Evolutionary conservation across 2,797 vertebrate genomes (phyloP).

Genomic region (Takifugu rubripes): DNA sequence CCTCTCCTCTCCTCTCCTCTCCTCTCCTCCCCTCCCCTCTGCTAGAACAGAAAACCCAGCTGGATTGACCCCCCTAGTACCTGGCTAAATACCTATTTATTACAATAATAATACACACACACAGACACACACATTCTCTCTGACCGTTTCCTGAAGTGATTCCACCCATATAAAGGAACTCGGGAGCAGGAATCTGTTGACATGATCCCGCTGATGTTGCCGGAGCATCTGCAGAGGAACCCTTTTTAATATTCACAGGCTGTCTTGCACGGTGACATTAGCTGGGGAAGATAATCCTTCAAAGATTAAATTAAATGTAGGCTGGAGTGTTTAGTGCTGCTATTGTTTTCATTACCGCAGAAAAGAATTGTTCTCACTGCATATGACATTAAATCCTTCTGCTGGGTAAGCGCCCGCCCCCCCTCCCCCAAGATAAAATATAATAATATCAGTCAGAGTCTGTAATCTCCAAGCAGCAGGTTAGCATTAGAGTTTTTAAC

Average conservation of each 20-base stretch:
- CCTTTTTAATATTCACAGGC: constrained; percentile 75
- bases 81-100: too few relatives aligned
- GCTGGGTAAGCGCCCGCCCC: constrained; percentile 34
- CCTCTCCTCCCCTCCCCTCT: too few relatives aligned
- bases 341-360: constrained; percentile 77
- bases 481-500: constrained; percentile 78
- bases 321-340: constrained; percentile 71
- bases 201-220: constrained; percentile 64
- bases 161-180: neutral
- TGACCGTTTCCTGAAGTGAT: too few relatives aligned
- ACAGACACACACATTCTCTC: too few relatives aligned
- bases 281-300: constrained; percentile 72
- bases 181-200: constrained; percentile 36
- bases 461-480: constrained; percentile 76
- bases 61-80: too few relatives aligned
- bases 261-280: constrained; percentile 69
- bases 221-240: constrained; percentile 74
- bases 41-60: too few relatives aligned
- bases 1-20: too few relatives aligned
- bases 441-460: constrained; percentile 64
- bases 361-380: constrained; percentile 64
- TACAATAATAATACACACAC: too few relatives aligned
- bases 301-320: constrained; percentile 80
- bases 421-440: constrained; percentile 43
- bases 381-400: constrained; percentile 58